Conservation (phyloP, 2,797 vertebrate species). For the Pangasius djambal region DNA sequence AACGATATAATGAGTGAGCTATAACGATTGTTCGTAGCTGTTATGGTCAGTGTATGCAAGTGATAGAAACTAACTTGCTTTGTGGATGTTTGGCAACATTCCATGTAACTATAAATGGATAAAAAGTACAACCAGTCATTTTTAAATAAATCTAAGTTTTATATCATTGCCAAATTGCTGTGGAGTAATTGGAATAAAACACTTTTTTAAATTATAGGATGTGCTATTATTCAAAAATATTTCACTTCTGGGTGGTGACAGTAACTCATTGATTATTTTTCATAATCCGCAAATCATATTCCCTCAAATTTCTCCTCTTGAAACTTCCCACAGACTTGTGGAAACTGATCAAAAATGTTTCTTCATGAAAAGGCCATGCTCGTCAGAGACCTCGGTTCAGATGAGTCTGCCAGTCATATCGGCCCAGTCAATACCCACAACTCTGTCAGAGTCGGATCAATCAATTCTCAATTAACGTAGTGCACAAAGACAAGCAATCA, state of each 20-base stretch:
- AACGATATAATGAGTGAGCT: background rate
- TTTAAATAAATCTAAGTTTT: background rate
- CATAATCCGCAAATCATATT: background rate
- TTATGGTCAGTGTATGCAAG: background rate
- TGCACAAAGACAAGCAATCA: constrained; percentile 71
- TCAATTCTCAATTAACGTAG: constrained; percentile 77
- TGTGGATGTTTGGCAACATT: background rate
- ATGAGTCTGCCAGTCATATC: constrained; percentile 65
- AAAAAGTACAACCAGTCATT: background rate
- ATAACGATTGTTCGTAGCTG: background rate
- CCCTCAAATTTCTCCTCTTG: no score
- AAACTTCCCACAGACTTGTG: background rate
- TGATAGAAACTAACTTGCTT: background rate
- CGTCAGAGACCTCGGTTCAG: constrained; percentile 45
- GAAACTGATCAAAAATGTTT: background rate
- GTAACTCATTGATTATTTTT: background rate
- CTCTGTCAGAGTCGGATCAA: constrained; percentile 68
- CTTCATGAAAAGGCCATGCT: constrained; percentile 27
- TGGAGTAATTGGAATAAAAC: background rate
- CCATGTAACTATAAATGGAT: background rate
- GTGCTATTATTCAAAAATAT: background rate
- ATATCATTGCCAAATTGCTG: background rate
- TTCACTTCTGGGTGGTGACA: background rate
- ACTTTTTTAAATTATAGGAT: background rate
- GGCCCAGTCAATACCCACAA: constrained; percentile 58